Percentiles rank a stretch among this genome's conserved stretches.
Conservation (phyloP, 2,113 vertebrate genomes). For the Hyla sarda region DNA sequence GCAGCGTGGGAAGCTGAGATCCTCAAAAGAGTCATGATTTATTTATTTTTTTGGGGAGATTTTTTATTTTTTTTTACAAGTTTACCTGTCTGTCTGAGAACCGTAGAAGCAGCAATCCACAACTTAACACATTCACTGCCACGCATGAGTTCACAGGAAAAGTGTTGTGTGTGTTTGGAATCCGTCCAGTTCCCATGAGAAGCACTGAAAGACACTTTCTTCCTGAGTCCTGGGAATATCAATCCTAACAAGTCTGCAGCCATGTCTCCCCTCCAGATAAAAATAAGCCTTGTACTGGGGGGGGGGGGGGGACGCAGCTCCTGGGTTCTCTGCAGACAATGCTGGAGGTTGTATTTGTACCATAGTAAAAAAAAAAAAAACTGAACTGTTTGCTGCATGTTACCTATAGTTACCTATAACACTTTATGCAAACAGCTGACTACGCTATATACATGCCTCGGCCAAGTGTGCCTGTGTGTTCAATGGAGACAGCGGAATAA, state of each 20-base stretch:
- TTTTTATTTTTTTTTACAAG: no score
- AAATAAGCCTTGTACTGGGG: background rate
- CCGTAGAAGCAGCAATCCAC: background rate
- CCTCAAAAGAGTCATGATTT: slow-evolving; percentile 49
- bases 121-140: slow-evolving; percentile 41
- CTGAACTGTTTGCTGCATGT: background rate
- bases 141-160: slow-evolving; percentile 6
- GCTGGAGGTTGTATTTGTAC: background rate
- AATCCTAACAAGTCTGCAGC: slow-evolving; percentile 17
- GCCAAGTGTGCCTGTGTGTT: background rate
- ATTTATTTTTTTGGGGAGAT: background rate
- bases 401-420: background rate
- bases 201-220: slow-evolving; percentile 25
- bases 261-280: background rate
- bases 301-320: no score
- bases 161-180: slow-evolving; percentile 15
- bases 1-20: slow-evolving; percentile 60
- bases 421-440: background rate
- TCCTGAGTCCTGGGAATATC: slow-evolving; percentile 27
- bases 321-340: background rate
- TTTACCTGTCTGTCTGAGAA: slow-evolving; percentile 42
- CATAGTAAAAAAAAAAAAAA: background rate
- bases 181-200: slow-evolving; percentile 31
- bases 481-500: no score
- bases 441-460: background rate